Evolutionary conservation across 2,797 vertebrate species (phyloP), one percentile per base, ranked within the genome.

Genomic region (Urophycis tenuis): DNA sequence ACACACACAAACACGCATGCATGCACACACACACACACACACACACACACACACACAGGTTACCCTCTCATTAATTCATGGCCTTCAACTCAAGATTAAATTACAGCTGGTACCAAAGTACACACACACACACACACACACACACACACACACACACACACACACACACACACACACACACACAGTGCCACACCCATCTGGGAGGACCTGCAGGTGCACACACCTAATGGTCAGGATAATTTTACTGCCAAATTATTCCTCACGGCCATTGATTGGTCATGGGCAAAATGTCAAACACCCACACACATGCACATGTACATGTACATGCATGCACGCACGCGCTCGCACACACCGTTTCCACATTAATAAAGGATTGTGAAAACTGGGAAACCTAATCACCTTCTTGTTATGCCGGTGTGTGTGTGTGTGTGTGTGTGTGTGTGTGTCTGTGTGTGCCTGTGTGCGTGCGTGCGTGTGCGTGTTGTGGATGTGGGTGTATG

Each of bases 31-130:
- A 53, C 73, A 74, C 73, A 74, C 45, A 36, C 41, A 73, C 76
- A 73, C 76, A 64, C 76, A 72, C 45, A 60, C 70, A 73, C 76
- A 60, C 76, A n/a, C 33, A 75, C 70, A 34, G 77, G 19, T 71
- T 29, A 71, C 6, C 6, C 82, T 77, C 78, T 91, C 80, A 90
- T 90, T 92, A 88, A 91, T 91, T 92, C 85, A 91, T 90, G 87
- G 85, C 85, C 85, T 91, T 91, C 84, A 84, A 79, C 79, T 72
- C 76, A 39, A 84, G 89, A 87, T 90, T 87, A 83, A 89, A 84
- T 91, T 90, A 90, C 90, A 80, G 75, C 79, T 11, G 53, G 17
- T 1, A 72, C 36, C 60, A 4, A 73, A 41, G 78, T 77, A 81
- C 12, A 39, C 2, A 36, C 35, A 36, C 35, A 8, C 35, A 36